Evolutionary conservation across 2,888 invertebrate species (phyloP), one percentile per base, ranked within the genome.

Genomic region (Ennomos erosarius): DNA sequence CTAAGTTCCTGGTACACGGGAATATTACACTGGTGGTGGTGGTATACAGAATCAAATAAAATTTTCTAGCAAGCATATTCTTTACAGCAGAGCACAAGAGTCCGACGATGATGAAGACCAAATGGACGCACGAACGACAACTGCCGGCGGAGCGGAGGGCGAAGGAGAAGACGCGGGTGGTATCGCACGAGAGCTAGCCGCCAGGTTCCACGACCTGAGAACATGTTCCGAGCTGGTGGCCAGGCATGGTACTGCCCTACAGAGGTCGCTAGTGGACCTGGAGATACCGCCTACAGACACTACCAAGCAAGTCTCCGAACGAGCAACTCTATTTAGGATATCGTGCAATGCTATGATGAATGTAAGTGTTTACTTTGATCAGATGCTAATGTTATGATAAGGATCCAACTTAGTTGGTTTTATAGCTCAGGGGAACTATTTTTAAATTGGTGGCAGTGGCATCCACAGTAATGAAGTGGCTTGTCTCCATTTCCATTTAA

Each of bases 271-370:
- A 1, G 94, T 94, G 10, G 97, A 98, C 76, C 85, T 98, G 49
- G 97, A 97, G 80, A 93, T 94, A 49, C 94, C 94, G 13, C 95
- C 95, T 45, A 94, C 95, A 10, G 94, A 95, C 63, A 96, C 96
- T 78, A 95, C 97, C 54, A 98, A 98, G 87, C 96, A 97, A 72
- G 96, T 98, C 58, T 97, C 97, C 60, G 99, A 99, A 85, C 93
- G 98, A 62, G 98, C 98, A 5, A 98, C 98, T 10, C 93, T 99
- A n/a, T 99, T 99, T 89, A 94, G 98, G 75, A 98, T 99, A 84
- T 97, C 99, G 13, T 98, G 98, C 66, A 98, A 96, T 88, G 98
- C 98, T 53, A 99, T 99, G 98, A 97, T 99, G 78, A 98, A 97
- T 90, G 99, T 92, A 64, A 88, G 91, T 85, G 26, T 26, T 26